phyloP scores from a whole-genome alignment of 2,888 invertebrate genomes.

The Rotaria magnacalcarata region DNA sequence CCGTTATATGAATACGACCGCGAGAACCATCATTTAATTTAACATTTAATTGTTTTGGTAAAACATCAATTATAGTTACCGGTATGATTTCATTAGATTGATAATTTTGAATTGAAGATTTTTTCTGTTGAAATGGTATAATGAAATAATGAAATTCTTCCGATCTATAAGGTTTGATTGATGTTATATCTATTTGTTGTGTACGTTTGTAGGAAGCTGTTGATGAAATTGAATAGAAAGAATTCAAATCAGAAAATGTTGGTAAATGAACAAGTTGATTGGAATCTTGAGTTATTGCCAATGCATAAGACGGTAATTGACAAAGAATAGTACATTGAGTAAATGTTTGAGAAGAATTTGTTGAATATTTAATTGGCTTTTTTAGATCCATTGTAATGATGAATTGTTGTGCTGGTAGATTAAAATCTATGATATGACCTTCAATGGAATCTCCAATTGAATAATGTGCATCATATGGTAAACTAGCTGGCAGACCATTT shows the following conservation, averaged over 20 bases:
- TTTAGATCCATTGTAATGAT: background rate
- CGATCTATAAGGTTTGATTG: background rate
- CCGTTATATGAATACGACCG: background rate
- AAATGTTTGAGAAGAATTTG: background rate
- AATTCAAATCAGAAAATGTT: constrained; percentile 9
- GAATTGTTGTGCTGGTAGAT: background rate
- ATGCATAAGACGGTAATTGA: background rate
- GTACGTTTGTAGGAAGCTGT: background rate
- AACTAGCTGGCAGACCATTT: background rate
- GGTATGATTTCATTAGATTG: background rate
- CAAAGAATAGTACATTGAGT: background rate
- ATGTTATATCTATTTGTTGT: background rate
- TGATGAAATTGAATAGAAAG: background rate
- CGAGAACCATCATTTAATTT: constrained; percentile 12
- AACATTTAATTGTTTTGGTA: constrained; percentile 2
- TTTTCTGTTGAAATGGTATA: background rate
- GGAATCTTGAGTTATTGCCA: background rate
- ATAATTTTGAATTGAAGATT: background rate
- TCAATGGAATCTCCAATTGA: constrained; percentile 43
- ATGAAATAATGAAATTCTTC: background rate
- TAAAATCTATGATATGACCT: background rate
- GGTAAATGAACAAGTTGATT: background rate
- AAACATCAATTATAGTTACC: background rate
- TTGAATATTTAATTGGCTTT: background rate
- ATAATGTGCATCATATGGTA: constrained; percentile 37